These are phyloP conservation scores for Drosophila quinaria DNA, from an alignment of 2,888 invertebrate genomes.

Conservation along the genomic window DNA sequence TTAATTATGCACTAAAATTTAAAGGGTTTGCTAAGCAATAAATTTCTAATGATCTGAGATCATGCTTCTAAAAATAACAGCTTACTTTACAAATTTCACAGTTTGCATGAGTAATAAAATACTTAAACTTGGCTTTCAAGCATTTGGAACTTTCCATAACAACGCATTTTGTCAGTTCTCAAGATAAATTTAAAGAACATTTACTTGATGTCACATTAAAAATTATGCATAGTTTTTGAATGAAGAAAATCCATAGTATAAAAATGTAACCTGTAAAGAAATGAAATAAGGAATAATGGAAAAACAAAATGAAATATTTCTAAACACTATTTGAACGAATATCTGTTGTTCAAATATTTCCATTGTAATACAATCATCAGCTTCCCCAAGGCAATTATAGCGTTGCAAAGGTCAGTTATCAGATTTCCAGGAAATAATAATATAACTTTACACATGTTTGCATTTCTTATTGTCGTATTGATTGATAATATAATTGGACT, in stretches of 20 bases:
- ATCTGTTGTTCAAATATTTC: not conserved
- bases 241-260: no score
- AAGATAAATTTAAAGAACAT: not conserved
- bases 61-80: slow-evolving; percentile 3
- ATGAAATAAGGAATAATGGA: not conserved
- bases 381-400: not conserved
- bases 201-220: no score
- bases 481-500: slow-evolving; percentile 4
- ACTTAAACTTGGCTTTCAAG: slow-evolving; percentile 7
- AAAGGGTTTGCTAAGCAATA: not conserved
- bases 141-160: not conserved
- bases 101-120: slow-evolving; percentile 4
- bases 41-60: not conserved
- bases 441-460: not conserved
- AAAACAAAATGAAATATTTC: not conserved
- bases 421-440: not conserved
- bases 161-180: slow-evolving; percentile 1
- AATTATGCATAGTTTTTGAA: no score
- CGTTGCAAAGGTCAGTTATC: slow-evolving; percentile 1
- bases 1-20: not conserved
- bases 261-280: not conserved
- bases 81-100: not conserved
- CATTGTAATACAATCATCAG: not conserved
- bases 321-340: not conserved
- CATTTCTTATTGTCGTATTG: slow-evolving; percentile 6